phyloP scores from a whole-genome alignment of 2,888 invertebrate genomes.

The Anthrax anthrax region DNA sequence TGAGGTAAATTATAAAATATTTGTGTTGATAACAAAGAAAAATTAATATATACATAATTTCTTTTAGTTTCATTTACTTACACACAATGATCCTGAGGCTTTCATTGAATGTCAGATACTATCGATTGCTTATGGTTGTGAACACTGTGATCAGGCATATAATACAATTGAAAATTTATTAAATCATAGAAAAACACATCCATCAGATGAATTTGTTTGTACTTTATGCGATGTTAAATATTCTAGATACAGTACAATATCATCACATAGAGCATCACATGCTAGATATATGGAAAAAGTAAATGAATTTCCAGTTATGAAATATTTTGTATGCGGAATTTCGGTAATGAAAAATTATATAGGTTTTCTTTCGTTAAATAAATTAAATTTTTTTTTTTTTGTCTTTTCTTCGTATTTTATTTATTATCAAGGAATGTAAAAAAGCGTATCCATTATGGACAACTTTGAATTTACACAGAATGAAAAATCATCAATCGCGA shows the following conservation, averaged over 20 bases:
- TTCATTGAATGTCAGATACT: slow-evolving; percentile 3
- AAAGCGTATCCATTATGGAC: slow-evolving; percentile 25
- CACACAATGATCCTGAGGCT: slow-evolving; percentile 4
- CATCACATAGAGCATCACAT: slow-evolving; percentile 17
- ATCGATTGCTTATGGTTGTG: slow-evolving; percentile 22
- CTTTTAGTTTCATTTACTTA: slow-evolving; percentile 11
- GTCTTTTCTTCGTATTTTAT: too few species aligned
- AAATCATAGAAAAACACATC: slow-evolving; percentile 19
- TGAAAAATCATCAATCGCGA: slow-evolving; percentile 4
- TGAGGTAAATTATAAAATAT: slow-evolving; percentile 13
- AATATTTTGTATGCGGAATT: slow-evolving; percentile 23
- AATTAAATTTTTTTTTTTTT: neutral
- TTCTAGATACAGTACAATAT: slow-evolving; percentile 13
- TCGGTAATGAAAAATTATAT: slow-evolving; percentile 20
- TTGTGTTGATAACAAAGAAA: neutral
- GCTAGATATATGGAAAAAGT: slow-evolving; percentile 12
- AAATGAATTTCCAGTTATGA: slow-evolving; percentile 13
- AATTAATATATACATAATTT: neutral
- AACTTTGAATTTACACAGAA: slow-evolving; percentile 24
- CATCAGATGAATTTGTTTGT: slow-evolving; percentile 8
- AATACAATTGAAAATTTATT: slow-evolving; percentile 17
- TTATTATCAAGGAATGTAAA: slow-evolving; percentile 22
- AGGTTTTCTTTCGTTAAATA: too few species aligned
- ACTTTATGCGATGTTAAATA: slow-evolving; percentile 12
- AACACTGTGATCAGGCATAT: slow-evolving; percentile 25